These are phyloP conservation scores for Catocala fraxini DNA, from an alignment of 2,888 invertebrate species.

Conservation along the genomic window DNA sequence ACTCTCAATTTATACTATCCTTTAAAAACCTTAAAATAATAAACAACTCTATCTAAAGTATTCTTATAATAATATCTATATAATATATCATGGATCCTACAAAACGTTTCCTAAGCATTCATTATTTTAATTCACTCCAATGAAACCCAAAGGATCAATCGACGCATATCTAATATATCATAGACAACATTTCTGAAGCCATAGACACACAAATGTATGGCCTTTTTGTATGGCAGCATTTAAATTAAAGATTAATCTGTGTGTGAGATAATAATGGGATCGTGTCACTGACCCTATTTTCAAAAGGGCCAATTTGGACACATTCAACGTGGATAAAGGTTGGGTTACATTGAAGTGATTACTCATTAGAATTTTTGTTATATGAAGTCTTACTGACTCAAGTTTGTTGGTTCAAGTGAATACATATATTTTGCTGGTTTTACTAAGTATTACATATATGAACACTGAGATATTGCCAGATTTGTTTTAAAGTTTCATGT, in stretches of 20 bases:
- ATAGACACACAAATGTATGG: constrained; percentile 22
- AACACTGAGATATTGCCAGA: too few species aligned
- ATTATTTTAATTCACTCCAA: constrained; percentile 18
- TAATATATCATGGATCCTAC: background rate
- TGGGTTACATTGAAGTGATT: constrained; percentile 15
- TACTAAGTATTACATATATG: too few species aligned
- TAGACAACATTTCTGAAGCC: constrained; percentile 30
- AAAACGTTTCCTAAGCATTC: constrained; percentile 6
- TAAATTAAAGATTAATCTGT: constrained; percentile 71
- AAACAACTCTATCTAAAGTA: background rate
- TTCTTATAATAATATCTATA: constrained; percentile 1
- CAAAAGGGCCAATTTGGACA: constrained; percentile 68
- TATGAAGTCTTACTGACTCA: too few species aligned
- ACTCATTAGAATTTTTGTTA: too few species aligned
- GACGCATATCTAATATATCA: constrained; percentile 38
- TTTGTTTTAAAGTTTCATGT: too few species aligned
- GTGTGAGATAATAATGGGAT: constrained; percentile 48
- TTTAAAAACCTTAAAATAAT: too few species aligned
- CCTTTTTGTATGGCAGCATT: constrained; percentile 54
- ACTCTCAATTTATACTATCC: too few species aligned
- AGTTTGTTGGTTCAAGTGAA: too few species aligned
- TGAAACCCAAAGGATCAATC: constrained; percentile 35
- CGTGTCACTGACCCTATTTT: constrained; percentile 65
- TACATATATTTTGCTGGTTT: too few species aligned
- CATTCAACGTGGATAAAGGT: constrained; percentile 59